A percentile compares a stretch with the other conserved stretches of the same genome.
Evolutionary conservation across 2,797 vertebrate species (phyloP).

Genomic region (Argentina silus): DNA sequence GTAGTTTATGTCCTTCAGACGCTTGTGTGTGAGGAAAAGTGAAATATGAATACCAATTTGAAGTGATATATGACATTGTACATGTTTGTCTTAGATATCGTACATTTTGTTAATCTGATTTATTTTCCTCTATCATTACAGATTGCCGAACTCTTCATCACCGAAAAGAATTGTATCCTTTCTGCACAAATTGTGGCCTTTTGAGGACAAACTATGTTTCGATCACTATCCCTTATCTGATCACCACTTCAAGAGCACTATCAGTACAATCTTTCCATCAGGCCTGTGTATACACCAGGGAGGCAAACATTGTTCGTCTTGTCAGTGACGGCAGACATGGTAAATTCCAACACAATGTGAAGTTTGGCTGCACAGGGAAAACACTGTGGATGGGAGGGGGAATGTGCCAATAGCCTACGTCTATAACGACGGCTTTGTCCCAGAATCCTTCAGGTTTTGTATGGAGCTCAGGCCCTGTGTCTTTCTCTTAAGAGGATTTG

Average conservation of each 20-base stretch:
- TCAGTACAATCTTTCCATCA: slow-evolving; percentile 16
- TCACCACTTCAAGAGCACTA: not conserved
- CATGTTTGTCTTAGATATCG: slow-evolving; percentile 31
- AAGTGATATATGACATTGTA: no score
- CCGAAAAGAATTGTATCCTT: slow-evolving; percentile 86
- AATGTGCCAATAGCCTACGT: slow-evolving; percentile 39
- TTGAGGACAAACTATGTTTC: not conserved
- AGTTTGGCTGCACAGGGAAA: slow-evolving; percentile 40
- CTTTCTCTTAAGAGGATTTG: slow-evolving; percentile 76
- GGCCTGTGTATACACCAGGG: not conserved
- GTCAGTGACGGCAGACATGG: slow-evolving; percentile 15
- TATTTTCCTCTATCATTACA: slow-evolving; percentile 55
- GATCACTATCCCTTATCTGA: not conserved
- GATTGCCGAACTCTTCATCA: slow-evolving; percentile 84
- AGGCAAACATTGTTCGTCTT: slow-evolving; percentile 25
- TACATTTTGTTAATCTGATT: not conserved
- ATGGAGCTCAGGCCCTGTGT: slow-evolving; percentile 51
- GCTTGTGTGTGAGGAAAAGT: not conserved
- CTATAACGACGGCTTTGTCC: slow-evolving; percentile 56
- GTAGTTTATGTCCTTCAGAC: slow-evolving; percentile 32
- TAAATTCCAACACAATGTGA: slow-evolving; percentile 55
- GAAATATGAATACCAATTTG: not conserved
- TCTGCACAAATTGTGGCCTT: slow-evolving; percentile 20
- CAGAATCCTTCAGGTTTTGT: slow-evolving; percentile 57
- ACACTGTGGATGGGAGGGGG: not conserved